Base-by-base conservation (phyloP, 2,113 vertebrate species). In the Gavia stellata region DNA sequence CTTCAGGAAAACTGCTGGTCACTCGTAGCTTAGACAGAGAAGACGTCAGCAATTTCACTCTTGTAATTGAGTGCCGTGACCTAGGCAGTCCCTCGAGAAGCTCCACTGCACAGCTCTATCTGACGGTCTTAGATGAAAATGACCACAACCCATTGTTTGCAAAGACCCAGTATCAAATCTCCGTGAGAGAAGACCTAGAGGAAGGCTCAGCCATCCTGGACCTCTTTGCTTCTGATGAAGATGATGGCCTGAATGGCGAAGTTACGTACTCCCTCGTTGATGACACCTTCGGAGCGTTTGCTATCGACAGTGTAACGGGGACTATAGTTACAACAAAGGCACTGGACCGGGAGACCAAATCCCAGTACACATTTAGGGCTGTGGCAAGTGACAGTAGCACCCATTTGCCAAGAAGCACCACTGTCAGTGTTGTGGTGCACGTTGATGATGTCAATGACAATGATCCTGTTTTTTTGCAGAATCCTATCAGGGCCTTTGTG, bases 371-470 rank as follows among this genome's bases (percentile, higher is more conserved):
- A 0, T 98, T 99, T 65, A 97, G 89, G 72, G 99, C 91, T 6
- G 96, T 98, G 68, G 99, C 99, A 49, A 98, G 98, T 47, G 99
- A 99, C 86, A 81, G 97, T 26, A 98, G 99, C 71, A 33, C 72
- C 23, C 95, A 93, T 50, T 98, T 98, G 6, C 98, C 98, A 1
- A 98, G 98, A 93, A 99, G 98, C 95, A 97, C 98, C 11, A 95
- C 97, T 20, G 98, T 97, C 17, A 96, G 86, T 2, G 82, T 99
- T 20, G 96, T 95, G 28, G 85, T 99, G 9, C 92, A 97, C 4
- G 24, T 99, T 86, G 98, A 98, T 26, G 99, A 99, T 66, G 89
- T 98, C n/a, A 99, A 99, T 45, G 99, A 99, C 97, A 99, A 99
- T 1, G 65, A 95, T 24, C 99, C 99, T 0, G 6, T 97, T 42